Conservation (phyloP, 2,113 vertebrate species). For the Triplophysa rosa region DNA sequence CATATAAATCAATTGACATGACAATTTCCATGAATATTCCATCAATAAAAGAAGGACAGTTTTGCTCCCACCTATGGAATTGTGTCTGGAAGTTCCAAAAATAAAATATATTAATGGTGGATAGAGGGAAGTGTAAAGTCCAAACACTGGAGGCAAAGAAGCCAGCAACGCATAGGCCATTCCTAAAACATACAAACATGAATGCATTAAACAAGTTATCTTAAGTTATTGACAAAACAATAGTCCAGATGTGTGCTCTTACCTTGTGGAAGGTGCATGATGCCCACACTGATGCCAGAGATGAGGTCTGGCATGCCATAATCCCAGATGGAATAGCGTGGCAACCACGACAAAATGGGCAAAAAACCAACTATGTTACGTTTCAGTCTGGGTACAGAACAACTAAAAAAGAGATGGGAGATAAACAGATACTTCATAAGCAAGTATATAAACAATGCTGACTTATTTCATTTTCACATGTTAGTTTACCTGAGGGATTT, state of each 20-base stretch:
- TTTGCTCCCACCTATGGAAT: slow-evolving; percentile 85
- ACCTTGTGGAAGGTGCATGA: slow-evolving; percentile 98
- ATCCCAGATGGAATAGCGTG: slow-evolving; percentile 87
- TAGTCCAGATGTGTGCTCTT: slow-evolving; percentile 45
- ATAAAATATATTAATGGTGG: slow-evolving; percentile 90
- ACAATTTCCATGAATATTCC: not conserved
- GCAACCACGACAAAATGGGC: slow-evolving; percentile 88
- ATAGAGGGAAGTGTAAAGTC: slow-evolving; percentile 92
- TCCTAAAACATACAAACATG: slow-evolving; percentile 69
- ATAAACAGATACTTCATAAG: not conserved
- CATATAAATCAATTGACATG: too few relatives aligned
- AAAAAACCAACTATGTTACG: slow-evolving; percentile 73
- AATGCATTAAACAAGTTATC: not conserved
- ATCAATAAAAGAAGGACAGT: not conserved
- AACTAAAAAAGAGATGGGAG: slow-evolving; percentile 64
- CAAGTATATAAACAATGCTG: not conserved
- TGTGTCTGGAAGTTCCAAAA: slow-evolving; percentile 94
- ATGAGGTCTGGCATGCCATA: slow-evolving; percentile 87
- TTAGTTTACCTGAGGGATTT: slow-evolving; percentile 68
- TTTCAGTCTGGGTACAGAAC: slow-evolving; percentile 74
- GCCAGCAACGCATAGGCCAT: slow-evolving; percentile 94
- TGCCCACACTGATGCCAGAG: slow-evolving; percentile 93
- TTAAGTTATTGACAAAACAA: not conserved
- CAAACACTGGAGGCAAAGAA: slow-evolving; percentile 87
- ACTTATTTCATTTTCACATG: not conserved